Conservation (phyloP, 2,113 vertebrate species). For the Tricholaema leucomelas region DNA sequence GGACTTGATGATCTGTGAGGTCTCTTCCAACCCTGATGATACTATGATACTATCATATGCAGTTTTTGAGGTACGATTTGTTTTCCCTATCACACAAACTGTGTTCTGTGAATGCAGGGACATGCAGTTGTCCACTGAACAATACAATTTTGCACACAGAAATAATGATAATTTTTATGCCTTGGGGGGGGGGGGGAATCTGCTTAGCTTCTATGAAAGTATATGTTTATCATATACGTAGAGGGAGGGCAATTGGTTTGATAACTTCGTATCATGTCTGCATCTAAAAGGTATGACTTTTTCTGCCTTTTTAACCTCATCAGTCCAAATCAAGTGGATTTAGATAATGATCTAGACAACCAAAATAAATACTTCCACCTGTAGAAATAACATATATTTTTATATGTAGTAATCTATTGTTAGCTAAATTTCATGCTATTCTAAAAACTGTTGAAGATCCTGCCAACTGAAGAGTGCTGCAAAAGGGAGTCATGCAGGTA, state of each 20-base stretch:
- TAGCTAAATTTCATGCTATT: not conserved
- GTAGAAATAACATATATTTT: not conserved
- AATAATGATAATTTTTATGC: not conserved
- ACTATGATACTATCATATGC: no score
- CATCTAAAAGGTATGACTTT: not conserved
- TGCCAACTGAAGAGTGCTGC: not conserved
- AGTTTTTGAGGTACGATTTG: not conserved
- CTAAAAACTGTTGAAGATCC: not conserved
- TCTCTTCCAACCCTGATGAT: no score
- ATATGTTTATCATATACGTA: not conserved
- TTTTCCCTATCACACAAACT: not conserved
- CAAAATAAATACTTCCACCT: not conserved
- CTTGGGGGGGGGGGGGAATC: not conserved
- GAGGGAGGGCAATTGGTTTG: not conserved
- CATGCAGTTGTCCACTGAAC: not conserved
- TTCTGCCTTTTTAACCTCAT: not conserved
- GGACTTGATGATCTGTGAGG: no score
- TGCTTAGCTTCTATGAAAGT: not conserved
- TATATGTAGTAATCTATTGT: not conserved
- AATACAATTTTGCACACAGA: not conserved
- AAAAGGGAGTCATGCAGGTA: not conserved
- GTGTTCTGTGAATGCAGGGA: not conserved
- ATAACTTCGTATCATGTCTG: not conserved
- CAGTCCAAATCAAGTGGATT: not conserved
- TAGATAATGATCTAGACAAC: not conserved